Evolutionary conservation across 2,888 invertebrate genomes (phyloP).

Genomic region (Chaetogeoica ovagalla): DNA sequence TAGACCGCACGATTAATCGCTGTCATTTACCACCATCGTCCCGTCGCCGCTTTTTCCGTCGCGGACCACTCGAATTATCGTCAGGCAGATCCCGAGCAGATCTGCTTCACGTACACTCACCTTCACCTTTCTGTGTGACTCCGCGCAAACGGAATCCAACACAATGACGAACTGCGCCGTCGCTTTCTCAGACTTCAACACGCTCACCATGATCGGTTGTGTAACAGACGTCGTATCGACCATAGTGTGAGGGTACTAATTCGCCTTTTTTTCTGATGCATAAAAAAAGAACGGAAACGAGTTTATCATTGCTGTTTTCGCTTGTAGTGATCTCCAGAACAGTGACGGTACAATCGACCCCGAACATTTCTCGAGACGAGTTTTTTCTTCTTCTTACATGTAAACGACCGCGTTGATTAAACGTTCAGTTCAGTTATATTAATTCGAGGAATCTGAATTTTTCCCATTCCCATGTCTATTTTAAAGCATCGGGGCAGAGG

Average conservation of each 20-base stretch:
- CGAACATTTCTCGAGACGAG: too few relatives aligned
- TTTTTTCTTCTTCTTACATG: too few relatives aligned
- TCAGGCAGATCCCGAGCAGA: not conserved
- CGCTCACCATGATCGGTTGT: not conserved
- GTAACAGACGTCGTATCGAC: not conserved
- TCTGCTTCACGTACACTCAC: conserved; percentile 1
- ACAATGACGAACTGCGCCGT: conserved; percentile 13
- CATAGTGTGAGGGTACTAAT: too few relatives aligned
- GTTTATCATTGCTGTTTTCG: not conserved
- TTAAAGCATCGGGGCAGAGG: too few relatives aligned
- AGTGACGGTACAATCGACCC: not conserved
- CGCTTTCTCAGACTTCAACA: not conserved
- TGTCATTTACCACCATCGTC: conserved; percentile 14
- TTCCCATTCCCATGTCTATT: too few relatives aligned
- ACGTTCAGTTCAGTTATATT: too few relatives aligned
- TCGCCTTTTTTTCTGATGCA: not conserved
- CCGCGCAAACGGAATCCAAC: not conserved
- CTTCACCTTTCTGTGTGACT: not conserved
- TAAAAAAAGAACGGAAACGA: not conserved
- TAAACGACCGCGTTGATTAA: too few relatives aligned
- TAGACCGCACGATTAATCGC: conserved; percentile 7
- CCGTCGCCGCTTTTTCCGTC: not conserved
- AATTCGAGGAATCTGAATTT: too few relatives aligned
- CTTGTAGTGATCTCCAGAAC: not conserved
- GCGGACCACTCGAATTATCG: conserved; percentile 9